Evolutionary conservation across 2,113 vertebrate species (phyloP).

Genomic region (Tychaedon coryphoeus): DNA sequence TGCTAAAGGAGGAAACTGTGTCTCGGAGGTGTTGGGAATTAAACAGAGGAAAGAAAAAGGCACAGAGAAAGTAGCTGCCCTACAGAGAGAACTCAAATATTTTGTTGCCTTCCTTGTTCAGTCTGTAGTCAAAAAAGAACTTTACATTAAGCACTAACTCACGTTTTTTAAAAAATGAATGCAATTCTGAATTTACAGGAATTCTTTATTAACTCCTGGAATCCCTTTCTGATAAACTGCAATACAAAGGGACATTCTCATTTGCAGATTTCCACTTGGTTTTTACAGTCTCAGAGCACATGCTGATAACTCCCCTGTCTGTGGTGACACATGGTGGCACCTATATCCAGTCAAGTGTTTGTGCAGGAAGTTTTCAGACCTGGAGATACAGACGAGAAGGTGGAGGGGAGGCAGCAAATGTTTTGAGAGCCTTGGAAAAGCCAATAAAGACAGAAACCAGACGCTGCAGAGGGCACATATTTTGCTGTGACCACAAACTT

Average conservation of each 20-base stretch:
- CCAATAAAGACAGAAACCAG: not conserved
- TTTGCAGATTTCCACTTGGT: not conserved
- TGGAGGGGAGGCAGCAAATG: not conserved
- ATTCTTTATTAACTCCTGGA: not conserved
- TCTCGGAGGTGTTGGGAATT: conserved; percentile 35
- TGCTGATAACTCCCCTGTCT: not conserved
- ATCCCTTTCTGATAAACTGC: not conserved
- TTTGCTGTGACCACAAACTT: not conserved
- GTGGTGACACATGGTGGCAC: not conserved
- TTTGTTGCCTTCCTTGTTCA: conserved; percentile 32
- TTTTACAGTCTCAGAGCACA: not conserved
- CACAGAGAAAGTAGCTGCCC: conserved; percentile 36
- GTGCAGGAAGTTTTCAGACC: not conserved
- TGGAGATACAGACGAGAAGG: not conserved
- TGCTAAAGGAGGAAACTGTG: conserved; percentile 45
- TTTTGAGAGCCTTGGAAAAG: not conserved
- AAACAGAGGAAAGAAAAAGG: conserved; percentile 48
- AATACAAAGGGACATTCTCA: not conserved
- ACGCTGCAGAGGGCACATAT: not conserved
- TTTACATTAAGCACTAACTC: not conserved
- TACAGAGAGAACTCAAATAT: not conserved
- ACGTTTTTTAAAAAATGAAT: not conserved
- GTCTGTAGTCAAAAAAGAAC: not conserved
- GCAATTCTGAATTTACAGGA: not conserved
- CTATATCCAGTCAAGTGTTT: not conserved